Percentiles rank a stretch among this genome's conserved stretches.
These are phyloP conservation scores for Lasioglossum baleicum DNA, from an alignment of 1,140 invertebrate species.

Conservation along the genomic window DNA sequence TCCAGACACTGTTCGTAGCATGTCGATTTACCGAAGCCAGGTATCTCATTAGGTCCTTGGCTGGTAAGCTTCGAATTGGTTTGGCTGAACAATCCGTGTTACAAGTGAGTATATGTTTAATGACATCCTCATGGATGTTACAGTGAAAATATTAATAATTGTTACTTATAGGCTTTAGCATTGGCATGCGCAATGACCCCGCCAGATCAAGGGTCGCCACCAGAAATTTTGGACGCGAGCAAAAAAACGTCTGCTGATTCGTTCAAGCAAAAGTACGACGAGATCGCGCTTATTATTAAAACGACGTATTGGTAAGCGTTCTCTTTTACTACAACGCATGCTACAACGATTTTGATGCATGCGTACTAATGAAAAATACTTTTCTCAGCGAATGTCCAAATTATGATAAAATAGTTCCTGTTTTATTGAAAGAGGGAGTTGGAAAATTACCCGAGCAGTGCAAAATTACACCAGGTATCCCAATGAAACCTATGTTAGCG, in stretches of 20 bases:
- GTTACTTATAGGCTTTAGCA: conserved; percentile 85
- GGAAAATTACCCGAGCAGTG: conserved; percentile 89
- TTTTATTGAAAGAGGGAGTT: conserved; percentile 91
- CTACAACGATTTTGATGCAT: neutral
- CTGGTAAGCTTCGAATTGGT: conserved; percentile 97
- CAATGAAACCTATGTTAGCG: conserved; percentile 99
- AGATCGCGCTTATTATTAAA: conserved; percentile 90
- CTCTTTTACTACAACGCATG: neutral
- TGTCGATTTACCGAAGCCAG: conserved; percentile 94
- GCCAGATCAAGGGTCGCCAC: conserved; percentile 85
- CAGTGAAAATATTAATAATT: no score
- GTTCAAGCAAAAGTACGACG: conserved; percentile 91
- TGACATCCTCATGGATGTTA: no score
- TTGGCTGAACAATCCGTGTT: conserved; percentile 98
- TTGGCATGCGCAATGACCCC: conserved; percentile 89
- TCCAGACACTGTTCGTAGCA: conserved; percentile 95
- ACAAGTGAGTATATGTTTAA: conserved; percentile 77
- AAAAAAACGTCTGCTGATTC: conserved; percentile 84
- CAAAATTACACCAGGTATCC: conserved; percentile 94
- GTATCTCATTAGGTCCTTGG: conserved; percentile 94
- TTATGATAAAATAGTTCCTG: conserved; percentile 93
- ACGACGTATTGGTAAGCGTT: conserved; percentile 92
- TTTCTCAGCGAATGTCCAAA: conserved; percentile 95
- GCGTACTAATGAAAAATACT: conserved; percentile 24
- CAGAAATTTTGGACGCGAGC: conserved; percentile 83